Evolutionary conservation across 2,113 vertebrate species (phyloP), one percentile per base, ranked within the genome.

Genomic region (Tenebrosternarchus preto): DNA sequence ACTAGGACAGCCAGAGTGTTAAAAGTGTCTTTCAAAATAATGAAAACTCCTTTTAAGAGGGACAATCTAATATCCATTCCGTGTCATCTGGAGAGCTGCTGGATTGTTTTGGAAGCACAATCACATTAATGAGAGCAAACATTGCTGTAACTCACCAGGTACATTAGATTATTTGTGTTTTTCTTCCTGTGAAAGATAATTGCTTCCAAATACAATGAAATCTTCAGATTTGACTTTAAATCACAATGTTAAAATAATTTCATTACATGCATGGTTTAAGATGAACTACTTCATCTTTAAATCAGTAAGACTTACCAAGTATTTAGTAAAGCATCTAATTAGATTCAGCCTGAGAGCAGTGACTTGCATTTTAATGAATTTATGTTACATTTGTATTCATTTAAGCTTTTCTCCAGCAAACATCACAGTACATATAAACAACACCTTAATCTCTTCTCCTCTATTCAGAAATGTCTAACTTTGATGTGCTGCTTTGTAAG

Each of bases 391-490:
- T 76, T 55, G 72, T 77, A 78, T 68, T 84, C 46, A 73, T 78
- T 81, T 19, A 68, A 76, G 61, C 53, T 80, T 36, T 60, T 82
- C 77, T 36, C 19, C 57, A 68, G 36, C 74, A 81, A 78, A 76
- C 56, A 46, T 43, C 77, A 31, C 70, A 24, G 25, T 78, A 36
- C 70, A 53, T 55, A 64, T 68, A 78, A 85, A 84, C 76, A 39
- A 75, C 80, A 84, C 78, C 43, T 70, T 77, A 83, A 87, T 87
- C 81, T 84, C 67, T 57, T 76, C 72, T 53, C 33, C 39, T 36
- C 68, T 77, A 57, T n/a, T 15, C 57, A 82, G 61, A 39, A 16
- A 36, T 31, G 36, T 46, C 76, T 79, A 83, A 81, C 83, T 70
- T 39, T 59, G 11, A 72, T 56, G 27, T 16, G 53, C 36, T 72